These are phyloP conservation scores for Neoniphon sammara DNA, from an alignment of 2,797 vertebrate genomes.

Conservation along the genomic window DNA sequence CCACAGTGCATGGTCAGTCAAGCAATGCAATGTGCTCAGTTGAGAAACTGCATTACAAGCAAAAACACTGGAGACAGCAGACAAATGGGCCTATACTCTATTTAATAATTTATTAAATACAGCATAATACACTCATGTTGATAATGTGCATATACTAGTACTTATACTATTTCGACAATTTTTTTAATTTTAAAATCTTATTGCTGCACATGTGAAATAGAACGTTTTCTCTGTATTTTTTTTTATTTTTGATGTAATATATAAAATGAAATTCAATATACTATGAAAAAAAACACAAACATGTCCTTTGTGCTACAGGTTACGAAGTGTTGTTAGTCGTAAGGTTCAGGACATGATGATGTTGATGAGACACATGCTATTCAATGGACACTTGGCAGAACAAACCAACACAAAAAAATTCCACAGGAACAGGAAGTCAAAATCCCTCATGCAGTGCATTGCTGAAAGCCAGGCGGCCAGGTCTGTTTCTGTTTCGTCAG, in stretches of 20 bases:
- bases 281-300: slow-evolving; percentile 56
- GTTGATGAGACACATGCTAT: slow-evolving; percentile 72
- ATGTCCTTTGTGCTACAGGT: slow-evolving; percentile 79
- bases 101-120: slow-evolving; percentile 83
- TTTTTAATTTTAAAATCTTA: slow-evolving; percentile 77
- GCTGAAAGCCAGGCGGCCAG: slow-evolving; percentile 45
- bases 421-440: slow-evolving; percentile 65
- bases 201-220: slow-evolving; percentile 77
- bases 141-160: slow-evolving; percentile 77
- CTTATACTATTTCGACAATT: slow-evolving; percentile 68
- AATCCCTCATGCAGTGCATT: slow-evolving; percentile 63
- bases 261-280: slow-evolving; percentile 73
- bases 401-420: slow-evolving; percentile 59
- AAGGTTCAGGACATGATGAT: slow-evolving; percentile 67
- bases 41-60: slow-evolving; percentile 25
- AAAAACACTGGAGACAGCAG: slow-evolving; percentile 34
- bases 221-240: slow-evolving; percentile 33
- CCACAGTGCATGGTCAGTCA: slow-evolving; percentile 3
- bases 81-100: slow-evolving; percentile 49
- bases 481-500: slow-evolving; percentile 39
- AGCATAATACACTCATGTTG: slow-evolving; percentile 80
- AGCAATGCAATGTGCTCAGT: slow-evolving; percentile 7
- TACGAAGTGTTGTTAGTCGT: slow-evolving; percentile 58
- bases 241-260: slow-evolving; percentile 48
- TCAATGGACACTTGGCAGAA: slow-evolving; percentile 67